Evolutionary conservation across 2,113 vertebrate species (phyloP).

Genomic region (Brachypteracias leptosomus): DNA sequence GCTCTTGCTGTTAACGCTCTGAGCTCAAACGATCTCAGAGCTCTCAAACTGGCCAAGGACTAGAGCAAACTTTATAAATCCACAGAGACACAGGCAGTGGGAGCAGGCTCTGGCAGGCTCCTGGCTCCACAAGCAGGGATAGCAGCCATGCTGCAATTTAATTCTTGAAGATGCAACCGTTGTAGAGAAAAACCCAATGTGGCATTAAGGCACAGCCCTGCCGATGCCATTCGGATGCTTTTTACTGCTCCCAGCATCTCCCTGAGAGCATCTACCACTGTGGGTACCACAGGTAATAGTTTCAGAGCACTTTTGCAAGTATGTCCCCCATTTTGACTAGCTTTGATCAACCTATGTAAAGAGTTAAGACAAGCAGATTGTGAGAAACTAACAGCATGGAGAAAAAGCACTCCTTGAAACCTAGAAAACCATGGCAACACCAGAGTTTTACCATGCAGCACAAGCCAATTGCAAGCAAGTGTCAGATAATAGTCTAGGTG

Average conservation of each 20-base stretch:
- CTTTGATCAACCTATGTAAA: not conserved
- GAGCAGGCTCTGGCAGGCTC: not conserved
- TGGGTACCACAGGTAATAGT: not conserved
- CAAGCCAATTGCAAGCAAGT: not conserved
- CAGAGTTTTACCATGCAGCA: not conserved
- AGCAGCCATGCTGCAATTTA: not conserved
- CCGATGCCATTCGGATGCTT: not conserved
- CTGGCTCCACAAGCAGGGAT: fast-evolving
- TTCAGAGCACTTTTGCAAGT: not conserved
- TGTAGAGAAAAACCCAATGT: not conserved
- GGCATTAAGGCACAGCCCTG: not conserved
- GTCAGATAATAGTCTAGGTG: no score
- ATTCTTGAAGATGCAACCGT: not conserved
- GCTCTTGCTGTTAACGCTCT: not conserved
- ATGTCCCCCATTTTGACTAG: not conserved
- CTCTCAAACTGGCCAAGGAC: not conserved
- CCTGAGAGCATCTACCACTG: not conserved
- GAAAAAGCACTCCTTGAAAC: not conserved
- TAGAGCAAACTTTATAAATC: not conserved
- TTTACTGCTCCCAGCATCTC: not conserved
- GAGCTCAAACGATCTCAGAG: not conserved
- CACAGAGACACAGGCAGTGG: not conserved
- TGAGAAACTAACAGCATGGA: not conserved
- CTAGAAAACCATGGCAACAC: not conserved
- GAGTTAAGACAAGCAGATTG: not conserved